A percentile compares a stretch with the other conserved stretches of the same genome.
These are phyloP conservation scores for Rhogogaster chlorosoma DNA, from an alignment of 2,888 invertebrate genomes.

Conservation along the genomic window DNA sequence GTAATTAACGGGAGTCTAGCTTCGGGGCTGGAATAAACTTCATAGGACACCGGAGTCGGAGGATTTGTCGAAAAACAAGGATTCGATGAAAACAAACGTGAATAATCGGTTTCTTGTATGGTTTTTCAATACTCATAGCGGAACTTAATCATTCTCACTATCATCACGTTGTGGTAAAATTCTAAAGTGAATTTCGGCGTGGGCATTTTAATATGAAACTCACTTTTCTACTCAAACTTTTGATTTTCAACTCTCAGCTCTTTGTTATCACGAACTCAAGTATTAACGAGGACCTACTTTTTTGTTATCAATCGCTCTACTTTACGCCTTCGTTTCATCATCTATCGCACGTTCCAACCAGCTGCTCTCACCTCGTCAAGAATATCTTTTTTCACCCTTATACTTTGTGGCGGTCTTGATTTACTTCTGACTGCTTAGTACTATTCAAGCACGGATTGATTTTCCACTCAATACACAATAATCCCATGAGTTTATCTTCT, in stretches of 20 bases:
- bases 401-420: neutral
- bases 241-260: neutral
- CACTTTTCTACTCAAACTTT: neutral
- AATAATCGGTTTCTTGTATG: neutral
- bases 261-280: constrained; percentile 5
- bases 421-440: neutral
- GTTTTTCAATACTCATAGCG: neutral
- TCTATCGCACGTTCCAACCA: constrained; percentile 14
- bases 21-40: neutral
- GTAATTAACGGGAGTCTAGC: neutral
- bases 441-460: neutral
- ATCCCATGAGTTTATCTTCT: neutral
- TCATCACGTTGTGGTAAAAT: neutral
- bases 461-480: neutral
- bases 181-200: neutral
- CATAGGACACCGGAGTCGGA: neutral
- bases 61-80: neutral
- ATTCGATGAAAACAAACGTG: neutral
- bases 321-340: neutral
- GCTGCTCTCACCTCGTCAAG: neutral
- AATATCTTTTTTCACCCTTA: neutral
- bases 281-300: neutral
- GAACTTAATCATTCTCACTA: neutral
- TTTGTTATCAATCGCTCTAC: constrained; percentile 12
- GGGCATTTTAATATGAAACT: neutral